Evolutionary conservation across 2,113 vertebrate genomes (phyloP).

Genomic region (Pseudorasbora parva): DNA sequence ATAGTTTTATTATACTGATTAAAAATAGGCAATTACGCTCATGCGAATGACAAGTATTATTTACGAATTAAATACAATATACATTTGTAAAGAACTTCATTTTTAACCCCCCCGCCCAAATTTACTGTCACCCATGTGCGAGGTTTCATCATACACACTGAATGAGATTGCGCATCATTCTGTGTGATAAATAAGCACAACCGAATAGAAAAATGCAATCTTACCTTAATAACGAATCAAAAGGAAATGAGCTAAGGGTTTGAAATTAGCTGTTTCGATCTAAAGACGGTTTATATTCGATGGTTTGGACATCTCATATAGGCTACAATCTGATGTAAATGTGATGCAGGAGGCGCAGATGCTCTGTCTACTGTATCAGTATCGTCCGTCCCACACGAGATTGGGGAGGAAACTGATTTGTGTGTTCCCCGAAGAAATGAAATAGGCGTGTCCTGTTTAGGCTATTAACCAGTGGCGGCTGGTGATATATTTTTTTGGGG

Average conservation of each 20-base stretch:
- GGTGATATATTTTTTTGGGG: no score
- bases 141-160: constrained; percentile 75
- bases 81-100: constrained; percentile 44
- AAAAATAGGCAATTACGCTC: background rate
- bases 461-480: no score
- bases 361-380: constrained; percentile 19
- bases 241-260: background rate
- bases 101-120: constrained; percentile 51
- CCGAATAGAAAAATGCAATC: background rate
- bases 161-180: constrained; percentile 47
- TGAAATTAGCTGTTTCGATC: background rate
- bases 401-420: constrained; percentile 4
- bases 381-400: background rate
- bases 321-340: background rate
- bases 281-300: background rate
- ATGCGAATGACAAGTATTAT: no score
- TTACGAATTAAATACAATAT: background rate
- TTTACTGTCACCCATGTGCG: constrained; percentile 63
- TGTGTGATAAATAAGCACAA: background rate
- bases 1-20: background rate
- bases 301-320: background rate
- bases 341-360: constrained; percentile 33
- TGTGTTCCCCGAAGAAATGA: background rate
- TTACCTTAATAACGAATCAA: constrained; percentile 41
- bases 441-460: background rate